Conservation (phyloP, 2,113 vertebrate genomes). For the Hipposideros armiger region DNA sequence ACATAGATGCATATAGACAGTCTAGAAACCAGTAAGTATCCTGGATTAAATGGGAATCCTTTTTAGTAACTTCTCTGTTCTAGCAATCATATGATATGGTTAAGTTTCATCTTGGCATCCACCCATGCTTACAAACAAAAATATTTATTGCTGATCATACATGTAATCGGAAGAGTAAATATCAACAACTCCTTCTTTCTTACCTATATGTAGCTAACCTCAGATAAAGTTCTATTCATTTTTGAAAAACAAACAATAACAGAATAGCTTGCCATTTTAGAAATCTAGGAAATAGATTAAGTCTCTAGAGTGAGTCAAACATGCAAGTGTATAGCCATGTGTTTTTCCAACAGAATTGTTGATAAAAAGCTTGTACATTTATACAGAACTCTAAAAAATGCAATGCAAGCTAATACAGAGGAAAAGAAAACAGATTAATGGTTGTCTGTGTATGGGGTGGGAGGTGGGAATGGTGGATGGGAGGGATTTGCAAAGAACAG, state of each 20-base stretch:
- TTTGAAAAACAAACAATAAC: slow-evolving; percentile 84
- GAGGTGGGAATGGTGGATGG: not conserved
- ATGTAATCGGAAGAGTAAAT: slow-evolving; percentile 72
- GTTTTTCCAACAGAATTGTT: slow-evolving; percentile 89
- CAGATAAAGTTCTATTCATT: slow-evolving; percentile 88
- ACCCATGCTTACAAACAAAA: slow-evolving; percentile 81
- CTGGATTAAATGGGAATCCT: slow-evolving; percentile 73
- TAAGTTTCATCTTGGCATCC: slow-evolving; percentile 79
- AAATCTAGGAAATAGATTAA: slow-evolving; percentile 84
- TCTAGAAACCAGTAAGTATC: slow-evolving; percentile 45
- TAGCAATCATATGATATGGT: slow-evolving; percentile 73
- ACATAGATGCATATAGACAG: slow-evolving; percentile 52
- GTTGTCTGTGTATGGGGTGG: not conserved
- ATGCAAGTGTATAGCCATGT: slow-evolving; percentile 85
- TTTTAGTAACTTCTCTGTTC: slow-evolving; percentile 77
- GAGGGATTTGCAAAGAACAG: not conserved
- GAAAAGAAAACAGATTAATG: not conserved
- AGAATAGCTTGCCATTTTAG: slow-evolving; percentile 77
- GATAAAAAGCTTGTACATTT: slow-evolving; percentile 83
- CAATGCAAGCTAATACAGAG: not conserved
- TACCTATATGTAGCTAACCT: slow-evolving; percentile 79
- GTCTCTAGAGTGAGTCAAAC: slow-evolving; percentile 80
- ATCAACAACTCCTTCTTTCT: slow-evolving; percentile 64
- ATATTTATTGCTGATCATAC: slow-evolving; percentile 80
- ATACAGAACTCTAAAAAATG: not conserved